These are phyloP conservation scores for Pachydiplax longipennis DNA, from an alignment of 2,888 invertebrate genomes.

Conservation along the genomic window DNA sequence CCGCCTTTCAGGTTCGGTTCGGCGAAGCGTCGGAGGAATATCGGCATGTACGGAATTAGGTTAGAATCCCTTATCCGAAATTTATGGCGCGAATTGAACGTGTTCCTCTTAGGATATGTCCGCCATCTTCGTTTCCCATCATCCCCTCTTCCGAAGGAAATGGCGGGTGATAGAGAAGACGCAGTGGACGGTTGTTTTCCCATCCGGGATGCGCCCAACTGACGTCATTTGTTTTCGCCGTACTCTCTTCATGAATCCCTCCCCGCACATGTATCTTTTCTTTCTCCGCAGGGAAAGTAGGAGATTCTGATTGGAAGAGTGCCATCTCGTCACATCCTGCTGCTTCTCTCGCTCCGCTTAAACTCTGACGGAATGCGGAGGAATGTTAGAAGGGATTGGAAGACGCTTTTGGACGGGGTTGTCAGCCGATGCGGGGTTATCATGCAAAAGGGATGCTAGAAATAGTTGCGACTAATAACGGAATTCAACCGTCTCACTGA, in stretches of 20 bases:
- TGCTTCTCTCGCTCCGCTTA: slow-evolving; percentile 34
- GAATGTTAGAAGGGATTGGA: background rate
- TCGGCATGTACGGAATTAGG: too few species aligned
- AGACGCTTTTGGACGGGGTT: background rate
- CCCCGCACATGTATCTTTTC: slow-evolving; percentile 47
- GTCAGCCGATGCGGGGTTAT: background rate
- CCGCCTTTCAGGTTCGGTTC: too few species aligned
- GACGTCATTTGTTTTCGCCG: slow-evolving; percentile 35
- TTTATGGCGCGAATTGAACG: background rate
- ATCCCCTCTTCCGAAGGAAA: slow-evolving; percentile 48
- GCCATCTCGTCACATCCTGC: slow-evolving; percentile 39
- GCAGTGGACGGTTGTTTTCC: slow-evolving; percentile 35
- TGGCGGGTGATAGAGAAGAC: slow-evolving; percentile 41
- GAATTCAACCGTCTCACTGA: too few species aligned
- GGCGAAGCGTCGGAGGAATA: too few species aligned
- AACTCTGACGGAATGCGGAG: slow-evolving; percentile 33
- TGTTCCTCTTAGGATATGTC: background rate
- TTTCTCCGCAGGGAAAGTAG: background rate
- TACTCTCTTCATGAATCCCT: slow-evolving; percentile 10
- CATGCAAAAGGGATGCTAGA: background rate
- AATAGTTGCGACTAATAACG: background rate
- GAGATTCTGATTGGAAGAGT: slow-evolving; percentile 37
- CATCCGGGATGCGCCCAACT: slow-evolving; percentile 21
- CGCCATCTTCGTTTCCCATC: slow-evolving; percentile 51
- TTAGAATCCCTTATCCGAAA: too few species aligned